These are phyloP conservation scores for Diplazon laetatorius DNA, from an alignment of 2,888 invertebrate species.

Conservation along the genomic window DNA sequence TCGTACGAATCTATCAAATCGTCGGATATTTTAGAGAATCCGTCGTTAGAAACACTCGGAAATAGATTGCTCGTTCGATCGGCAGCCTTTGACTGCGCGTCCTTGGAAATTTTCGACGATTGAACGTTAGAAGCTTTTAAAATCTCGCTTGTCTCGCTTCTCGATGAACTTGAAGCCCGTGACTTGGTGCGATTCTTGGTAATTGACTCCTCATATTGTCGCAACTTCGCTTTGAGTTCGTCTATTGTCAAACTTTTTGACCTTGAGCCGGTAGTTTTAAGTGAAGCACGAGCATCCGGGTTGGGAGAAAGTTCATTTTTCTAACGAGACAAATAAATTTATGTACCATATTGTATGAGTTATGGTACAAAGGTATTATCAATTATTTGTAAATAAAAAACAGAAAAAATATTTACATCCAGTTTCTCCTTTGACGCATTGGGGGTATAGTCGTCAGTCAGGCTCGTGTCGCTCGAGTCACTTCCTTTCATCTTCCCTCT, in stretches of 20 bases:
- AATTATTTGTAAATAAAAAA: conserved; percentile 9
- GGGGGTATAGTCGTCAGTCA: conserved; percentile 20
- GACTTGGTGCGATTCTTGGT: conserved; percentile 20
- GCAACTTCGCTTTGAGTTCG: conserved; percentile 25
- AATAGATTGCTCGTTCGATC: conserved; percentile 22
- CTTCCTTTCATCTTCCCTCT: neutral
- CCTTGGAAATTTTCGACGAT: conserved; percentile 20
- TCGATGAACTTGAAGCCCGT: conserved; percentile 25
- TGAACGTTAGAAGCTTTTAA: conserved; percentile 17
- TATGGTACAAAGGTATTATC: conserved; percentile 19
- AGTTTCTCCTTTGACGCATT: conserved; percentile 20
- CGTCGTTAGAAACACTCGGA: conserved; percentile 15
- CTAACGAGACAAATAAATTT: conserved; percentile 23
- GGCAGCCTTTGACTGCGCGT: conserved; percentile 20
- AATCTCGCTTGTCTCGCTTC: conserved; percentile 25
- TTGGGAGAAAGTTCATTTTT: conserved; percentile 8
- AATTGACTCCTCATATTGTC: conserved; percentile 11
- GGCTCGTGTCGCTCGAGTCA: conserved; percentile 31
- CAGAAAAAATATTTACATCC: conserved; percentile 6
- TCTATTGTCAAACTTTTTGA: conserved; percentile 13
- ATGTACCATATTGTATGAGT: conserved; percentile 15
- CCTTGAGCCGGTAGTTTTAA: conserved; percentile 23
- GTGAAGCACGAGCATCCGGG: conserved; percentile 29
- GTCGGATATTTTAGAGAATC: conserved; percentile 22
- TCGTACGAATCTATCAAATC: conserved; percentile 17